Base-by-base conservation (phyloP, 1,140 invertebrate species). In the Panagrolaimus sp. region DNA sequence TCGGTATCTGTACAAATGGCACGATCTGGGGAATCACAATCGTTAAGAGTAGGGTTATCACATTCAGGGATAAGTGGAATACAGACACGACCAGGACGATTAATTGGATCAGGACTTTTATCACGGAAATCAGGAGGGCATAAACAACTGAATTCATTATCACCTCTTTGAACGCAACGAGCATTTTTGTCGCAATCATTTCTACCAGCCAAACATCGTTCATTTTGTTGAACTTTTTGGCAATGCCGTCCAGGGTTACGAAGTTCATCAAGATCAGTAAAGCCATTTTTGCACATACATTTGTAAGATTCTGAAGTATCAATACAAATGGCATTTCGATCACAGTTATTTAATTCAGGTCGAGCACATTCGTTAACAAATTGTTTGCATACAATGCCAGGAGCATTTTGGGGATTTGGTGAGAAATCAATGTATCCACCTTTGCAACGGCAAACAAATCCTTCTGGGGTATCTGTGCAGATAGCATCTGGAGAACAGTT, bases 391-490 rank as follows among this genome's bases (percentile, higher is more conserved):
- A 82, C 71, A 55, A 83, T 58, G 38, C 80, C 80, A 9, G 77
- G 70, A 43, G 73, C 68, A 24, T 71, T 70, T 12, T 73, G 72
- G 8, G 82, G 80, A 67, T 83, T 83, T 17, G 79, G 76, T 6
- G 81, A 83, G 55, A 77, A 82, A 66, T 82, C 80, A 43, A 82
- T 74, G 73, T 66, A 86, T 17, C 84, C 85, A 55, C 76, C 70
- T 48, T 84, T 83, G 73, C 85, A 86, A 21, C 77, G 64, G 73
- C 85, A 86, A 4, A 80, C 76, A 67, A 74, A 85, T 6, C 72
- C 63, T 45, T 84, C 82, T 12, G 74, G 71, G 8, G 78, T 77
- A 63, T 85, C 84, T 24, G 76, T 74, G 71, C 85, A 86, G 0
- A 77, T 28, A 6, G 84, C 84, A 72, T 84, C 76, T 6, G 74